These are phyloP conservation scores for Clarias fuscus DNA, from an alignment of 2,797 vertebrate genomes.

Conservation along the genomic window DNA sequence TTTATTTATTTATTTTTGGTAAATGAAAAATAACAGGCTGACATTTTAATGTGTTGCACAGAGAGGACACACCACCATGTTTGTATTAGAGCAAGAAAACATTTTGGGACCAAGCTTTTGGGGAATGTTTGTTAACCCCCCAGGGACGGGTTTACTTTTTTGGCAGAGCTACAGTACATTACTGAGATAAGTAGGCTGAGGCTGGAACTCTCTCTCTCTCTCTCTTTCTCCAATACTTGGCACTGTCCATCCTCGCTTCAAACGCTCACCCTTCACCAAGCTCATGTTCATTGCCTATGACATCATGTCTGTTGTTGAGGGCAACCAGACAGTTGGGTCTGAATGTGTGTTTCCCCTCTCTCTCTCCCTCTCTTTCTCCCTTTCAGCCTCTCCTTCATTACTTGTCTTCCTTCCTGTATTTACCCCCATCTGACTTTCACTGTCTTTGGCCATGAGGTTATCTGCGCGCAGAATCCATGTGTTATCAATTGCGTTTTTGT, in stretches of 20 bases:
- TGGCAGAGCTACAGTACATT: not conserved
- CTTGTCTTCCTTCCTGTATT: not conserved
- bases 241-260: not conserved
- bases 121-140: conserved; percentile 1
- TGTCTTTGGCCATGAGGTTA: not conserved
- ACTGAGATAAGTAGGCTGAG: conserved; percentile 4
- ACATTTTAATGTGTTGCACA: not conserved
- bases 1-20: not conserved
- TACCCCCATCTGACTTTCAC: not conserved
- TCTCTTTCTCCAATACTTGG: conserved; percentile 71
- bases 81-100: not conserved
- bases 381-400: conserved; percentile 45
- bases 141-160: conserved; percentile 6
- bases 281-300: conserved; percentile 3
- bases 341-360: not conserved
- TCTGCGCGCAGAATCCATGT: not conserved
- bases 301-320: not conserved
- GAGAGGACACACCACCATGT: not conserved
- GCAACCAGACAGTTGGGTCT: not conserved
- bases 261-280: not conserved
- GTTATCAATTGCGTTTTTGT: not conserved
- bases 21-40: conserved; percentile 3
- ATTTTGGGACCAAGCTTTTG: not conserved
- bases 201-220: conserved; percentile 25
- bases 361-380: conserved; percentile 69